These are phyloP conservation scores for Punctoribates punctum DNA, from an alignment of 2,888 invertebrate species.

Conservation along the genomic window DNA sequence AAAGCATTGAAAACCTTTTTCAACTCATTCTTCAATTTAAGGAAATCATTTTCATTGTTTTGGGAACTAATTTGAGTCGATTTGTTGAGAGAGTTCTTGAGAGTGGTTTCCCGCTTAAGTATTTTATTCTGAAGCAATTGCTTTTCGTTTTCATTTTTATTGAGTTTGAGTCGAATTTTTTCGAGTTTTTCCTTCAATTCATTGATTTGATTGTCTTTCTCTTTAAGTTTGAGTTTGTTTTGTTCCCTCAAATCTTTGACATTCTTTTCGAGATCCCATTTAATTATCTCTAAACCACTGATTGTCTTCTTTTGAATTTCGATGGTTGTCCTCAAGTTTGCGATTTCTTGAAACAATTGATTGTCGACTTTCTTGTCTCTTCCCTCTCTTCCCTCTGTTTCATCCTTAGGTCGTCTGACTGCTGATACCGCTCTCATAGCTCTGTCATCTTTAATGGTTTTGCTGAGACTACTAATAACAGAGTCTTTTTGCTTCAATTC, in stretches of 20 bases:
- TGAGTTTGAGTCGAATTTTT: constrained; percentile 5
- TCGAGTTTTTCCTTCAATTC: constrained; percentile 24
- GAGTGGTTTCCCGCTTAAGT: background rate
- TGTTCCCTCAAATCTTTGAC: background rate
- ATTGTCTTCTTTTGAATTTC: background rate
- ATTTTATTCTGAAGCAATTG: constrained; percentile 9
- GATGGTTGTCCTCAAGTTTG: constrained; percentile 25
- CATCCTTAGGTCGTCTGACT: background rate
- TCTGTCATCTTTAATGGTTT: constrained; percentile 21
- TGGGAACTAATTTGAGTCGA: background rate
- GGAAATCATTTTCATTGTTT: background rate
- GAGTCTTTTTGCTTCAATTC: background rate
- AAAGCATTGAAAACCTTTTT: too few species aligned
- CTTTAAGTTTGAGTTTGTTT: background rate
- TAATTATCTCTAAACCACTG: background rate
- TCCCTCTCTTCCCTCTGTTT: too few species aligned
- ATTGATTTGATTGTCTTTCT: constrained; percentile 4
- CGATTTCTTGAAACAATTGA: constrained; percentile 37
- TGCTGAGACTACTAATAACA: background rate
- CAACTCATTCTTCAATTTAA: background rate
- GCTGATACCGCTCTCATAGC: constrained; percentile 2
- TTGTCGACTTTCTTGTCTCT: constrained; percentile 39
- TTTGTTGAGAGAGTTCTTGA: background rate
- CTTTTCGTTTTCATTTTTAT: constrained; percentile 29
- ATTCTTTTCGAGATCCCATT: constrained; percentile 36